These are phyloP conservation scores for Meloidogyne chitwoodi DNA, from an alignment of 1,140 invertebrate species.

Conservation along the genomic window DNA sequence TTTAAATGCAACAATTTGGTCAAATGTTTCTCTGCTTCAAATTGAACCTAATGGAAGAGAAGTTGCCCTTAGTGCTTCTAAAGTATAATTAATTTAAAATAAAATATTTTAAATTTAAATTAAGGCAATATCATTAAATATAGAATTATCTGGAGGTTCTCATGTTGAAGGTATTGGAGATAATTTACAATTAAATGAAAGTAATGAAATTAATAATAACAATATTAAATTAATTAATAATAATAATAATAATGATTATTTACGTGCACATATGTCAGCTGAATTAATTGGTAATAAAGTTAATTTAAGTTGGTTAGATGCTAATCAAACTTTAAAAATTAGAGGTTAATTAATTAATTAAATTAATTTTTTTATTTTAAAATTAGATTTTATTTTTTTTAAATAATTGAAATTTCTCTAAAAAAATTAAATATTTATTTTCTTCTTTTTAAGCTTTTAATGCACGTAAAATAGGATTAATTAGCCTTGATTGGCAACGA, in stretches of 20 bases:
- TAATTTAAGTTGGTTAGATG: constrained; percentile 9
- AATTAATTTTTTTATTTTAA: not conserved
- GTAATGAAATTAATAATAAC: not conserved
- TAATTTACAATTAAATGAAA: constrained; percentile 18
- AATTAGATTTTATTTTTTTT: too few species aligned
- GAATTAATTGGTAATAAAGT: constrained; percentile 4
- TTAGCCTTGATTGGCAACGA: not conserved
- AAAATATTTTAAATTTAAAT: not conserved
- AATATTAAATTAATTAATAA: not conserved
- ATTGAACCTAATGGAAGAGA: constrained; percentile 4
- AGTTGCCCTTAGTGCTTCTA: constrained; percentile 9
- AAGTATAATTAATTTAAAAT: not conserved
- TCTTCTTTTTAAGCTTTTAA: not conserved
- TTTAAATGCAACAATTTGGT: constrained; percentile 23
- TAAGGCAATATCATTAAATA: not conserved
- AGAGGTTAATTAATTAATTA: not conserved
- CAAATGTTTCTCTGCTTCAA: constrained; percentile 20
- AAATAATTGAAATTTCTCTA: too few species aligned
- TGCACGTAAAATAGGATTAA: not conserved
- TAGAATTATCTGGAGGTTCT: constrained; percentile 3
- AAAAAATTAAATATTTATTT: not conserved
- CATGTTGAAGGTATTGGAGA: constrained; percentile 6
- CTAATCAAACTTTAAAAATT: not conserved
- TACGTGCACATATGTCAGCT: not conserved
- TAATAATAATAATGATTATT: not conserved